Conservation (phyloP, 2,888 invertebrate species). For the Latrodectus elegans region DNA sequence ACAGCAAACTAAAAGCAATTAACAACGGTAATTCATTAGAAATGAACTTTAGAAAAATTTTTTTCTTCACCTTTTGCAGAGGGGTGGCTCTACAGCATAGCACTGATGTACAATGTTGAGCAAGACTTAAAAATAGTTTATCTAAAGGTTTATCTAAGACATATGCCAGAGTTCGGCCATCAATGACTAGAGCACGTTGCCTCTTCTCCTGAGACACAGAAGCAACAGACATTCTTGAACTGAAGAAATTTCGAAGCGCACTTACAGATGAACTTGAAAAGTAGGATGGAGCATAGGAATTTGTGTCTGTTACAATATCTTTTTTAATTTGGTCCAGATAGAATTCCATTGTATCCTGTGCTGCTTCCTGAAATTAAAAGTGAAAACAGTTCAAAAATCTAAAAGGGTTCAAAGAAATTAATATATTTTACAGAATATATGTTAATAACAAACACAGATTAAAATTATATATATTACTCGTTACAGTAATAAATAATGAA, state of each 20-base stretch:
- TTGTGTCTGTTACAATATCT: slow-evolving; percentile 70
- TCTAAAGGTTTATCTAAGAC: slow-evolving; percentile 90
- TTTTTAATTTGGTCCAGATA: slow-evolving; percentile 81
- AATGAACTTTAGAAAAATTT: background rate
- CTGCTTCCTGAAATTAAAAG: slow-evolving; percentile 79
- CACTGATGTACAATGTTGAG: slow-evolving; percentile 69
- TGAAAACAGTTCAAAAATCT: background rate
- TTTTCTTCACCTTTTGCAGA: slow-evolving; percentile 66
- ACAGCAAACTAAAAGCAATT: background rate
- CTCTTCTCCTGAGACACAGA: slow-evolving; percentile 8
- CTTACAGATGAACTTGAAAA: slow-evolving; percentile 57
- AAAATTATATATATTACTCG: too few relatives aligned
- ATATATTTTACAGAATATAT: too few relatives aligned
- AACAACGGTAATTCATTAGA: background rate
- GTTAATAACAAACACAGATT: background rate
- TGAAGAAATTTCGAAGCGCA: slow-evolving; percentile 25
- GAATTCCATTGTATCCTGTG: slow-evolving; percentile 82
- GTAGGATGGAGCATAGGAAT: slow-evolving; percentile 59
- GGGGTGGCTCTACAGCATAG: slow-evolving; percentile 71
- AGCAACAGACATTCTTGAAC: slow-evolving; percentile 10
- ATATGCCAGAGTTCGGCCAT: slow-evolving; percentile 93
- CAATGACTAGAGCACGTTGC: slow-evolving; percentile 86
- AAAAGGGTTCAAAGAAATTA: background rate
- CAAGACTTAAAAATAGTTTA: slow-evolving; percentile 85
- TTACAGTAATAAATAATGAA: too few relatives aligned